Evolutionary conservation across 2,113 vertebrate species (phyloP).

Genomic region (Promerops cafer): DNA sequence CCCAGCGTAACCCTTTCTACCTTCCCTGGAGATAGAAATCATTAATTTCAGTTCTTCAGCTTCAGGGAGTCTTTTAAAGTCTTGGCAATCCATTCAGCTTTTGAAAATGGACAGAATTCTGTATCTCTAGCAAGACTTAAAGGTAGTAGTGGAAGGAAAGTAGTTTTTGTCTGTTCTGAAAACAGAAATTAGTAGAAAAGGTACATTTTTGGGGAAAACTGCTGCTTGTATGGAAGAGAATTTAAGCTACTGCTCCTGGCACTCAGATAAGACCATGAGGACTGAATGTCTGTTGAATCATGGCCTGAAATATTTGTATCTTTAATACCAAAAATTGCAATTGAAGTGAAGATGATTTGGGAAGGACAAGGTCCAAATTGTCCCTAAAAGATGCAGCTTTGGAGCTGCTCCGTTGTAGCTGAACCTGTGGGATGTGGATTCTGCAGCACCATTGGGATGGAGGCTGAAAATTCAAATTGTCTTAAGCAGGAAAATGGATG

Average conservation of each 20-base stretch:
- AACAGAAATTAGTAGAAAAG: background rate
- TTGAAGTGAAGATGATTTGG: background rate
- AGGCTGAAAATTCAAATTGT: background rate
- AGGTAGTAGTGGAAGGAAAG: background rate
- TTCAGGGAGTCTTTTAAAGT: background rate
- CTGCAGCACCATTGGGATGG: fast-evolving
- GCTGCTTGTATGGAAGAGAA: background rate
- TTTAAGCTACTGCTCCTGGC: background rate
- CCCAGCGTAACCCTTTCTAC: background rate
- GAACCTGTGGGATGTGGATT: too few relatives aligned
- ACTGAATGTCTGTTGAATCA: background rate
- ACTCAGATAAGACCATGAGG: fast-evolving
- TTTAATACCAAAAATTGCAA: background rate
- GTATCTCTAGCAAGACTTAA: background rate
- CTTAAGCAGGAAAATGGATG: background rate
- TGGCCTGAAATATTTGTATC: background rate
- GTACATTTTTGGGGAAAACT: background rate
- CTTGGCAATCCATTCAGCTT: conserved; percentile 36
- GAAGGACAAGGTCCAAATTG: too few relatives aligned
- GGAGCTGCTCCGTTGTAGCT: background rate
- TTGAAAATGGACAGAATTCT: conserved; percentile 11
- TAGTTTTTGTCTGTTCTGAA: background rate
- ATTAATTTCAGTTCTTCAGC: conserved; percentile 37
- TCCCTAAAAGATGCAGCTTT: background rate
- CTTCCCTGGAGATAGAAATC: conserved; percentile 39